phyloP scores from a whole-genome alignment of 2,888 invertebrate species.

The Nemurella pictetii region DNA sequence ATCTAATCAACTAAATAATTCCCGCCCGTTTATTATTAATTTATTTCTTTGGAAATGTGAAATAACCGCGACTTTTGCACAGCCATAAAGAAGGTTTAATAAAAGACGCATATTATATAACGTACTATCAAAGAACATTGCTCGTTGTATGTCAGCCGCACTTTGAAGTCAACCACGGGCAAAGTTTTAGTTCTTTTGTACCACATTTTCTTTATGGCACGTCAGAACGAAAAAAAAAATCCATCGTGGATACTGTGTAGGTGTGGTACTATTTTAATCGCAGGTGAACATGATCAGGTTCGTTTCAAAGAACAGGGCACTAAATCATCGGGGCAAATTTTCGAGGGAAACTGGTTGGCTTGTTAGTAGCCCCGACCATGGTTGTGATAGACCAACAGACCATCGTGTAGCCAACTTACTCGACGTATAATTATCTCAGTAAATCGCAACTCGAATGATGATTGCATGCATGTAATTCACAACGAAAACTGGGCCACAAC shows the following conservation, averaged over 20 bases:
- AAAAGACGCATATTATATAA: background rate
- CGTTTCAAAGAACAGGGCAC: background rate
- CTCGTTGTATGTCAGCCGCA: background rate
- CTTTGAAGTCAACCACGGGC: background rate
- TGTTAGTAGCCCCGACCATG: background rate
- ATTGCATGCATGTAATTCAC: background rate
- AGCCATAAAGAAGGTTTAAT: background rate
- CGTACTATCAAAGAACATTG: background rate
- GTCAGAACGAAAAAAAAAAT: background rate
- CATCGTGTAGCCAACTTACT: background rate
- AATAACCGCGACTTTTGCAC: background rate
- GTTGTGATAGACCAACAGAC: background rate
- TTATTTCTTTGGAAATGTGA: conserved; percentile 1
- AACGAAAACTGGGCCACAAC: background rate
- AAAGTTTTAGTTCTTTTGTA: background rate
- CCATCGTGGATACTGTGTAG: background rate
- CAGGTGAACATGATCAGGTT: background rate
- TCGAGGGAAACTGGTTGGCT: background rate
- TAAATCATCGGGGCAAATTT: background rate
- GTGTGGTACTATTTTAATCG: no score
- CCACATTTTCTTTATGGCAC: background rate
- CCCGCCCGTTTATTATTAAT: conserved; percentile 17
- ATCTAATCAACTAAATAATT: conserved; percentile 21
- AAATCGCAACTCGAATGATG: background rate
- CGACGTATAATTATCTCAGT: background rate